These are phyloP conservation scores for Thera britannica DNA, from an alignment of 2,888 invertebrate genomes.

Conservation along the genomic window DNA sequence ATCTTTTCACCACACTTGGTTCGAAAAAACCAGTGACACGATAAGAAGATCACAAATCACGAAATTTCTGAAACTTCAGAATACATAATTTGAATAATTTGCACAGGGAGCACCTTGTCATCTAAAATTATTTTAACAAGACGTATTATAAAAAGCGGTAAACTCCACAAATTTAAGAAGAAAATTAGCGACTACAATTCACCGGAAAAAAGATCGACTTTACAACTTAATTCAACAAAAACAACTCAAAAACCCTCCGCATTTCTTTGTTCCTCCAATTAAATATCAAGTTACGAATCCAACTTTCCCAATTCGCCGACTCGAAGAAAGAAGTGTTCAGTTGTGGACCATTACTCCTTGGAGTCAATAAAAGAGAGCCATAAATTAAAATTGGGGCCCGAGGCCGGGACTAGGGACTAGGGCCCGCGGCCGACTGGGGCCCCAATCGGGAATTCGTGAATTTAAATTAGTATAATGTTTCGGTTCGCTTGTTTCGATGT, in stretches of 20 bases:
- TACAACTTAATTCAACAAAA: slow-evolving; percentile 2
- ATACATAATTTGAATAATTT: too few species aligned
- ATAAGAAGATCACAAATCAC: too few species aligned
- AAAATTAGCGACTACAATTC: neutral
- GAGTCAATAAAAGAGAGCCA: slow-evolving; percentile 43
- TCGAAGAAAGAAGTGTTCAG: slow-evolving; percentile 49
- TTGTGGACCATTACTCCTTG: slow-evolving; percentile 44
- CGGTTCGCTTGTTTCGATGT: slow-evolving; percentile 2
- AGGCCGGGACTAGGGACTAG: neutral
- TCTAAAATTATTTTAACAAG: too few species aligned
- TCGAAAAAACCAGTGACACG: too few species aligned
- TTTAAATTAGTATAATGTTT: slow-evolving; percentile 27
- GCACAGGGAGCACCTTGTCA: too few species aligned
- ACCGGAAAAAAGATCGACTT: neutral
- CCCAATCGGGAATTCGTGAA: slow-evolving; percentile 5
- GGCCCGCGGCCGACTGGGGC: neutral
- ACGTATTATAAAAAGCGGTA: neutral
- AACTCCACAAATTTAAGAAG: neutral
- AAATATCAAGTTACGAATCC: slow-evolving; percentile 23
- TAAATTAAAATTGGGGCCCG: slow-evolving; percentile 51
- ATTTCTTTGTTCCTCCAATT: slow-evolving; percentile 24
- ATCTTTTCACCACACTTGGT: too few species aligned
- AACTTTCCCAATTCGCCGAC: slow-evolving; percentile 55
- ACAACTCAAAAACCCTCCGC: slow-evolving; percentile 6
- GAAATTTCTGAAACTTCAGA: too few species aligned